Conservation (phyloP, 1,140 invertebrate species). For the Helicoverpa armigera region DNA sequence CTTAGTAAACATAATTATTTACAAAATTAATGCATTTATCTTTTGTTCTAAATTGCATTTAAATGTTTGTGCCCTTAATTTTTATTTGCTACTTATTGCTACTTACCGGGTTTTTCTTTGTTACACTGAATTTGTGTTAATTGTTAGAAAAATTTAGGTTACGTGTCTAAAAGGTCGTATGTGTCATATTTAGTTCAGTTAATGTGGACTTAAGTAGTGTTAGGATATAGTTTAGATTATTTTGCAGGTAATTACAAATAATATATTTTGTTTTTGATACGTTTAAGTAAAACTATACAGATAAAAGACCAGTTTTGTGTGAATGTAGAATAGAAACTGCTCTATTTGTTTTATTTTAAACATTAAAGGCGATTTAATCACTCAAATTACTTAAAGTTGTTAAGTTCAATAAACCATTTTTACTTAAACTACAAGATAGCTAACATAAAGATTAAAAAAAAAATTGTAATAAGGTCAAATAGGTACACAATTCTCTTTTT, state of each 20-base stretch:
- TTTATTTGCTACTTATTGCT: conserved; percentile 60
- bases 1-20: conserved; percentile 49
- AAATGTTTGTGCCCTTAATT: conserved; percentile 68
- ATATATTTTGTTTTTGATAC: no score
- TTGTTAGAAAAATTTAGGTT: conserved; percentile 68
- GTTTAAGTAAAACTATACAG: no score
- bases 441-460: no score
- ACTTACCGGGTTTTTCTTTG: conserved; percentile 59
- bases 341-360: no score
- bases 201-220: not conserved
- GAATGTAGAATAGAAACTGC: no score
- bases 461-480: not conserved
- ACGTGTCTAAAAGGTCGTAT: conserved; percentile 30
- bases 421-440: no score
- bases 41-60: conserved; percentile 63
- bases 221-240: no score
- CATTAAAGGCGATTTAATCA: no score
- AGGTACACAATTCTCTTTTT: not conserved
- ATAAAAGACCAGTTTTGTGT: no score
- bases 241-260: no score
- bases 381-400: no score
- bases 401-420: no score
- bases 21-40: conserved; percentile 58
- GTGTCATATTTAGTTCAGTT: not conserved
- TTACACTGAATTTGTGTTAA: conserved; percentile 66